Conservation (phyloP, 1,140 invertebrate species). For the Tenebrio molitor region DNA sequence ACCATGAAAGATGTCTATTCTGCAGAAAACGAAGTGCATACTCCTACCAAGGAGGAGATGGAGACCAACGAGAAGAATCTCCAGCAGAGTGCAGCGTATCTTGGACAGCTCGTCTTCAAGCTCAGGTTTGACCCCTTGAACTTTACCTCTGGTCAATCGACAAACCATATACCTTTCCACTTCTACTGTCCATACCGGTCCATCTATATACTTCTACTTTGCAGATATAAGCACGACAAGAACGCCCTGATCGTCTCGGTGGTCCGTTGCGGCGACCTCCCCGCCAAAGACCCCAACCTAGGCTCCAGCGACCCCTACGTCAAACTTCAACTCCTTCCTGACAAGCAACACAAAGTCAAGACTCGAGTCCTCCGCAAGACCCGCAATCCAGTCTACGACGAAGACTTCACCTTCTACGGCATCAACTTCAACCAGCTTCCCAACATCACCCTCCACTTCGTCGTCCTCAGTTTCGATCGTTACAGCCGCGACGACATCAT, state of each 20-base stretch:
- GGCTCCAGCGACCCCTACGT: conserved; percentile 90
- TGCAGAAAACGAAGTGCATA: conserved; percentile 68
- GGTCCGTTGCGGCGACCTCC: conserved; percentile 86
- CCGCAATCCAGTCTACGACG: conserved; percentile 93
- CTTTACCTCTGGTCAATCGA: too few species aligned
- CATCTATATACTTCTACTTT: conserved; percentile 8
- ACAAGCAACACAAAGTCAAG: conserved; percentile 96
- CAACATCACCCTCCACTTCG: conserved; percentile 92
- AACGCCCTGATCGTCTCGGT: conserved; percentile 93
- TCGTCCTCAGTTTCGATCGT: conserved; percentile 95
- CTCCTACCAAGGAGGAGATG: conserved; percentile 72
- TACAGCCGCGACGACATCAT: conserved; percentile 98
- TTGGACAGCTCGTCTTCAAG: conserved; percentile 91
- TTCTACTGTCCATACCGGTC: too few species aligned
- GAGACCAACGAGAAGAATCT: conserved; percentile 75
- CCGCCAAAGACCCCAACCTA: conserved; percentile 80
- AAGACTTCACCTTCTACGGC: conserved; percentile 97
- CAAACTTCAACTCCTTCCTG: conserved; percentile 92
- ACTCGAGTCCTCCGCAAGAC: conserved; percentile 94
- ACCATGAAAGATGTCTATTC: conserved; percentile 67
- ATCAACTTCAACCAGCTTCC: conserved; percentile 87
- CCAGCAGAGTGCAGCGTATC: conserved; percentile 70
- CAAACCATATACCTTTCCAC: too few species aligned
- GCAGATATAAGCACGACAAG: conserved; percentile 87
- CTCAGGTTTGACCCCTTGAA: conserved; percentile 71